A percentile compares a stretch with the other conserved stretches of the same genome.
Conservation (phyloP, 2,888 invertebrate species). For the Microplitis manilae region DNA sequence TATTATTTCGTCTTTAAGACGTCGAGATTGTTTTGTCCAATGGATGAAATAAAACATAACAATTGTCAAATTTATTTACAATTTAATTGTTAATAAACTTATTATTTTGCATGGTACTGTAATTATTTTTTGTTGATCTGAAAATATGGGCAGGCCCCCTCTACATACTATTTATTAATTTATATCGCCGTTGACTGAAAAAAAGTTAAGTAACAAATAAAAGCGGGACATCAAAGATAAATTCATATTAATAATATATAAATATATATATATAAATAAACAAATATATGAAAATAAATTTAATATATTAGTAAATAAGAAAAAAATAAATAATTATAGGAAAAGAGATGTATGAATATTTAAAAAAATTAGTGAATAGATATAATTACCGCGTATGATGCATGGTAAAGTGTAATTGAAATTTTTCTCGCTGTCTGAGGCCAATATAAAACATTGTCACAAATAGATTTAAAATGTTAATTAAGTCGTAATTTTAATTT, state of each 20-base stretch:
- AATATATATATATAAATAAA: constrained; percentile 35
- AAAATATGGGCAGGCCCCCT: constrained; percentile 48
- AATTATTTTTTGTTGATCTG: constrained; percentile 3
- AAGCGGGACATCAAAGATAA: constrained; percentile 33
- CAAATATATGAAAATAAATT: constrained; percentile 31
- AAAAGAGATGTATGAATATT: not conserved
- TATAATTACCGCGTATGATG: constrained; percentile 43
- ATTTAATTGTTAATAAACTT: not conserved
- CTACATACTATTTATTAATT: constrained; percentile 45
- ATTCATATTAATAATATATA: constrained; percentile 9
- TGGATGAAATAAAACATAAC: not conserved
- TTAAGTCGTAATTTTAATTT: not conserved
- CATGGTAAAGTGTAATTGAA: constrained; percentile 35
- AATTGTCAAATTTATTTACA: not conserved
- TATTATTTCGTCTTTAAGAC: not conserved
- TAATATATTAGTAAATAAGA: constrained; percentile 16
- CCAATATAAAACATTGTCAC: constrained; percentile 45
- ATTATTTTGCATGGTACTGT: constrained; percentile 19
- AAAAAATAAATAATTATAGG: not conserved
- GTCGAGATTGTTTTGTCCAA: not conserved
- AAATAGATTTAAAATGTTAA: not conserved
- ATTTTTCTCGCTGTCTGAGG: constrained; percentile 49
- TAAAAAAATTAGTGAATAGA: constrained; percentile 43
- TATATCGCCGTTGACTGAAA: constrained; percentile 53
- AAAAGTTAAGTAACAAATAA: constrained; percentile 29